phyloP scores from a whole-genome alignment of 30 jellyfish, hydroid and myxozoan genomes.

The Rhopilema esculentum region DNA sequence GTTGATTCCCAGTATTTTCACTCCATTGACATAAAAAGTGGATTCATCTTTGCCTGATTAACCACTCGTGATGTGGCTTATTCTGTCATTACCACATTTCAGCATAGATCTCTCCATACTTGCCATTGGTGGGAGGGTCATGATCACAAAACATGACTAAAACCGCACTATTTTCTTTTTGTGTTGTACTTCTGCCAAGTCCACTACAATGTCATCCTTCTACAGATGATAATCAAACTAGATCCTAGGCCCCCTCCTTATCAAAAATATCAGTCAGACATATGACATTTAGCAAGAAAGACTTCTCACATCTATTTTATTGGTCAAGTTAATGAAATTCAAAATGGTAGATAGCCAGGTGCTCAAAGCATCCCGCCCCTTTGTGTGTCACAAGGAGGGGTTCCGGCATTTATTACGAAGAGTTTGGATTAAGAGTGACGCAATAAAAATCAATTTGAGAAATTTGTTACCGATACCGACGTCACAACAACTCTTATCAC shows the following conservation, averaged over 20 bases:
- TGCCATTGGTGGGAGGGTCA: not conserved
- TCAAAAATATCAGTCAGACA: not conserved
- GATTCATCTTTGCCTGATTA: not conserved
- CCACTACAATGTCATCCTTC: not conserved
- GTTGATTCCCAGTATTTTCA: not conserved
- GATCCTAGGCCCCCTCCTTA: not conserved
- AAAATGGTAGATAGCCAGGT: constrained; percentile 65
- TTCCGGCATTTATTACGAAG: not conserved
- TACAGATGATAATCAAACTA: not conserved
- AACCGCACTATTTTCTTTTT: not conserved
- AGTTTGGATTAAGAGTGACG: not conserved
- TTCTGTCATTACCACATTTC: not conserved
- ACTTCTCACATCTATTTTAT: not conserved
- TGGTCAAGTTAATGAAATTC: constrained; percentile 31
- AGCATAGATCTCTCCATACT: not conserved
- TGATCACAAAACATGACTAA: not conserved
- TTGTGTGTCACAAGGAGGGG: not conserved
- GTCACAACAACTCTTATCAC: too few species aligned
- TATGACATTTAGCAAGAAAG: constrained; percentile 7
- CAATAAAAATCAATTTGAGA: not conserved
- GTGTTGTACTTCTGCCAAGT: not conserved
- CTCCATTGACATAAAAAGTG: not conserved
- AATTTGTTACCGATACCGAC: too few species aligned
- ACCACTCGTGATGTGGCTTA: not conserved
- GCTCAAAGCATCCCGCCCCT: constrained; percentile 46